Evolutionary conservation across 2,797 vertebrate species (phyloP), one percentile per base, ranked within the genome.

Genomic region (Semaprochilodus insignis): DNA sequence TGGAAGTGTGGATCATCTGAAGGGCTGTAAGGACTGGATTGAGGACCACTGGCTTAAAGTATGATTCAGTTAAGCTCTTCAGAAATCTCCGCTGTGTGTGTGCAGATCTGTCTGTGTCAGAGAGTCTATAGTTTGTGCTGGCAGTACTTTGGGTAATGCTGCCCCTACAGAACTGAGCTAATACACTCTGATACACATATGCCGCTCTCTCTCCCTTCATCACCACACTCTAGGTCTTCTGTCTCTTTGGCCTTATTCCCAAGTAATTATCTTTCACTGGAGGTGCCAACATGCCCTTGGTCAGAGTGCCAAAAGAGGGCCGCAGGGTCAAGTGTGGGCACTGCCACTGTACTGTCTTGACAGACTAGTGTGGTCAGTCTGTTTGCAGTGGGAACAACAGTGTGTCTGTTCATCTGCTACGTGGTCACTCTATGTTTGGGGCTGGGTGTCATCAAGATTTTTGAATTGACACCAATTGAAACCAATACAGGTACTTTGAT

Each of bases 191-290:
- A n/a, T 34, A 23, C 40, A 2, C 31, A 17, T 59, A 44, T 74
- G 65, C 13, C 14, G 51, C 57, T 72, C 15, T 57, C 14, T 75
- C 48, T 74, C 48, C 31, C 34, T 60, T 23, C 40, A 31, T 31
- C 31, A 31, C 31, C 31, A 31, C 31, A 31, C 3, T 54, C 40
- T 70, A 23, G 71, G 31, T 77, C 48, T 67, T 25, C 44, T 6
- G 27, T 80, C 25, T 36, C 13, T 74, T 55, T 85, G 83, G 83
- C 76, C 36, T 36, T 23, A 57, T 66, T 85, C 86, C 83, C 48
- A 85, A 17, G 63, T 70, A 62, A 81, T 81, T 85, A 82, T 76
- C 8, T 79, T 76, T 76, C 65, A 62, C 79, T 70, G 48, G 48
- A 44, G 81, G 73, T 81, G 59, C 25, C 65, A 19, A 62, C 44